Evolutionary conservation across 1,140 invertebrate genomes (phyloP).

Genomic region (Geopemphigus sp.): DNA sequence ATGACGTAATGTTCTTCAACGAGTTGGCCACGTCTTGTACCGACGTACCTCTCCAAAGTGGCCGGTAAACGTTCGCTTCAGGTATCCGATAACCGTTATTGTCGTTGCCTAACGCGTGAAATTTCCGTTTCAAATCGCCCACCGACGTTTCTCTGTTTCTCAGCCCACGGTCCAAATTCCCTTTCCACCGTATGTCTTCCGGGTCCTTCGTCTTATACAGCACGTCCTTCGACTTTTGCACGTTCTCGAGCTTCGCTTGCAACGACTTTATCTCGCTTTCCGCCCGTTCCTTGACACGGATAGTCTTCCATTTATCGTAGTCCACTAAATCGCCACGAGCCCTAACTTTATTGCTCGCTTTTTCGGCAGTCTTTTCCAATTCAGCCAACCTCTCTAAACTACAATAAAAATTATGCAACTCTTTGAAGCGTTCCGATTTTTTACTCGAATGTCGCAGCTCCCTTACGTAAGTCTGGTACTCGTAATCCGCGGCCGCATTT

Average conservation of each 20-base stretch:
- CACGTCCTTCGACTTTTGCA: slow-evolving; percentile 80
- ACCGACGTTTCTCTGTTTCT: slow-evolving; percentile 82
- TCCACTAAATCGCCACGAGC: slow-evolving; percentile 75
- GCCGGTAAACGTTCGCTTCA: slow-evolving; percentile 70
- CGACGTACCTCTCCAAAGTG: slow-evolving; percentile 78
- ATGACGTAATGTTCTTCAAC: slow-evolving; percentile 56
- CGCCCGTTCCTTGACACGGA: slow-evolving; percentile 74
- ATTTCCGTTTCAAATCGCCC: slow-evolving; percentile 75
- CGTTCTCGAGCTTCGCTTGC: slow-evolving; percentile 73
- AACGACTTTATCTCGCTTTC: slow-evolving; percentile 77
- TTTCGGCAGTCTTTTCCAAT: slow-evolving; percentile 73
- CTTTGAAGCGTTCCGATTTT: slow-evolving; percentile 77
- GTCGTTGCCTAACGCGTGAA: slow-evolving; percentile 62
- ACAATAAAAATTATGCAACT: slow-evolving; percentile 80
- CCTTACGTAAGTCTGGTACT: slow-evolving; percentile 70
- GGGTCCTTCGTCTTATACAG: slow-evolving; percentile 73
- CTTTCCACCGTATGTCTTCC: slow-evolving; percentile 69
- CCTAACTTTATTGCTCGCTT: slow-evolving; percentile 67
- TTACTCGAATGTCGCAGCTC: slow-evolving; percentile 70
- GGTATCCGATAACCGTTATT: slow-evolving; percentile 54
- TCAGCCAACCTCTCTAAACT: slow-evolving; percentile 81
- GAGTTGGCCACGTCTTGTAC: slow-evolving; percentile 72
- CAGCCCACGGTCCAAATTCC: slow-evolving; percentile 76
- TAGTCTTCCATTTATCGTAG: slow-evolving; percentile 81
- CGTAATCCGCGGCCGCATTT: slow-evolving; percentile 53